These are phyloP conservation scores for Drosophila neocordata DNA, from an alignment of 1,140 invertebrate species.

Conservation along the genomic window DNA sequence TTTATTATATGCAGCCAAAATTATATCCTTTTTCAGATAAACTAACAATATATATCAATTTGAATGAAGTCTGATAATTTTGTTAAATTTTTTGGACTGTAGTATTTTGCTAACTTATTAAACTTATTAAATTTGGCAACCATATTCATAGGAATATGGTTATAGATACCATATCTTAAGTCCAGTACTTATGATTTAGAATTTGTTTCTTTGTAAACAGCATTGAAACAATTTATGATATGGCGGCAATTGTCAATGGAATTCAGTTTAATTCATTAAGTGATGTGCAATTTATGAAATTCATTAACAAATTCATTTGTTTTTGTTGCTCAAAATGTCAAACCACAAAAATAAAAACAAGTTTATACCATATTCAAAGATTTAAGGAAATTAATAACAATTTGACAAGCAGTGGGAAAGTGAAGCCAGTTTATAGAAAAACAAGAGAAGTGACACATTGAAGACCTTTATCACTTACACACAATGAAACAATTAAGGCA, in stretches of 20 bases:
- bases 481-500: slow-evolving; percentile 33
- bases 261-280: slow-evolving; percentile 27
- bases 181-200: not conserved
- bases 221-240: slow-evolving; percentile 32
- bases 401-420: slow-evolving; percentile 49
- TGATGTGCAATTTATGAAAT: slow-evolving; percentile 40
- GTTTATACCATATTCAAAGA: slow-evolving; percentile 30
- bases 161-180: not conserved
- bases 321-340: slow-evolving; percentile 26
- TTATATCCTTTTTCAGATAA: no score
- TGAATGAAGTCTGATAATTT: no score
- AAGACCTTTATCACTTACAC: slow-evolving; percentile 40
- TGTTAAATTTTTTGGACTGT: no score
- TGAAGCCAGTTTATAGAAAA: slow-evolving; percentile 20
- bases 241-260: slow-evolving; percentile 41
- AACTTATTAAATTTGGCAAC: no score
- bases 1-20: no score
- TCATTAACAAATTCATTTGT: slow-evolving; percentile 27
- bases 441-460: slow-evolving; percentile 10
- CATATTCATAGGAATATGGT: no score
- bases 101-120: no score
- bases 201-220: slow-evolving; percentile 9
- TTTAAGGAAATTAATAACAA: slow-evolving; percentile 40
- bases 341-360: slow-evolving; percentile 42
- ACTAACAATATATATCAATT: no score